A percentile compares a stretch with the other conserved stretches of the same genome.
phyloP scores from a whole-genome alignment of 1,140 invertebrate genomes.

The Cydia amplana region DNA sequence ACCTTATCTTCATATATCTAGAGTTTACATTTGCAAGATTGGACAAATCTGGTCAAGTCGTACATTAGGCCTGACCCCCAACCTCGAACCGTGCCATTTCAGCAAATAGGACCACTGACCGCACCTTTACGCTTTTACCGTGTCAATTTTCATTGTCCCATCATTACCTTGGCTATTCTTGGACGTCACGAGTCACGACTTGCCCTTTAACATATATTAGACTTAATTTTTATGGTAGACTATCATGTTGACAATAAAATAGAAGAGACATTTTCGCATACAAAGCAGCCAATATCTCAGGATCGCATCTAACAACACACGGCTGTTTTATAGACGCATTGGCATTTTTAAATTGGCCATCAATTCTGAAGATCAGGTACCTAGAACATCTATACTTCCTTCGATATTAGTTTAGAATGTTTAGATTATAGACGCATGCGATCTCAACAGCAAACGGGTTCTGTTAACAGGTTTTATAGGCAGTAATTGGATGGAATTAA shows the following conservation, averaged over 20 bases:
- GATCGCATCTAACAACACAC: neutral
- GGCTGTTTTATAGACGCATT: neutral
- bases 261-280: neutral
- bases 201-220: neutral
- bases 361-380: neutral
- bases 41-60: neutral
- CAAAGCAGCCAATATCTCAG: neutral
- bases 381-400: conserved; percentile 3
- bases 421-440: conserved; percentile 11
- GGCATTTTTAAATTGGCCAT: conserved; percentile 9
- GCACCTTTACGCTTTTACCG: conserved; percentile 44
- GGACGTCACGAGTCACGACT: neutral
- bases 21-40: neutral
- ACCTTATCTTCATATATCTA: neutral
- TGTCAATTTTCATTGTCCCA: conserved; percentile 35
- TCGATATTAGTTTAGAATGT: conserved; percentile 17
- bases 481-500: conserved; percentile 10
- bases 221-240: neutral
- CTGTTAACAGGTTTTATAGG: conserved; percentile 20
- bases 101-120: conserved; percentile 44
- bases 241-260: neutral
- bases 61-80: conserved; percentile 33
- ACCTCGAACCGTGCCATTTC: conserved; percentile 52
- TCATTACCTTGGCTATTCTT: conserved; percentile 23
- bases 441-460: conserved; percentile 22